Evolutionary conservation across 2,888 invertebrate species (phyloP), one percentile per base, ranked within the genome.

Genomic region (Eilema depressum): DNA sequence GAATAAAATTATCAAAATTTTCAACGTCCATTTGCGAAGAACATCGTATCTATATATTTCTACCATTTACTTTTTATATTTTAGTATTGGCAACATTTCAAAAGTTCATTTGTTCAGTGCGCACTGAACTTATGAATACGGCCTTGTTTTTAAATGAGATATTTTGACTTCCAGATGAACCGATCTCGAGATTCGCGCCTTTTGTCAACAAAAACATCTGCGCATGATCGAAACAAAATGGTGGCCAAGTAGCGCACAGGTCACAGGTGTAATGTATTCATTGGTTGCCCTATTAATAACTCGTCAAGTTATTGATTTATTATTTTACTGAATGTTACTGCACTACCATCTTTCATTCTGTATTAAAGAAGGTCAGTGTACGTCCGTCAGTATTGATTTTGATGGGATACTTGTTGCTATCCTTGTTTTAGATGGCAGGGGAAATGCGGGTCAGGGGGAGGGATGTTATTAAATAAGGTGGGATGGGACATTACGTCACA

Each of bases 201-300:
- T 12, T 47, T 63, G 0, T 0, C 4, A 20, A 41, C 25, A 2
- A 26, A 1, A 17, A 10, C 10, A 25, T 41, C 33, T 63, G 63
- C 41, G 41, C 41, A 68, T 68, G 33, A 25, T 25, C 33, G 25
- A 56, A 17, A 68, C 33, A 33, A 37, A 62, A 37, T 62, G 12
- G 23, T 2, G 11, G 5, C n/a, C 0, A 23, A 12, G 17, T 5
- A 1, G 7, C 11, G 2, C 1, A 33, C 0, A 23, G 23, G 20
- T 47, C 20, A 47, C 47, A 47, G 47, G 47, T 47, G 47, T 47
- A 20, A 20, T 47, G 47, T 20, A 47, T 47, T 20, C 47, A 47
- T 47, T 47, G 47, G 47, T 20, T 47, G 20, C 47, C 5, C 17
- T 47, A 47, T 41, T 20, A 20, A 47, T 41, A 47, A 47, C 47